Evolutionary conservation across 2,888 invertebrate genomes (phyloP).

Genomic region (Onchidella celtica): DNA sequence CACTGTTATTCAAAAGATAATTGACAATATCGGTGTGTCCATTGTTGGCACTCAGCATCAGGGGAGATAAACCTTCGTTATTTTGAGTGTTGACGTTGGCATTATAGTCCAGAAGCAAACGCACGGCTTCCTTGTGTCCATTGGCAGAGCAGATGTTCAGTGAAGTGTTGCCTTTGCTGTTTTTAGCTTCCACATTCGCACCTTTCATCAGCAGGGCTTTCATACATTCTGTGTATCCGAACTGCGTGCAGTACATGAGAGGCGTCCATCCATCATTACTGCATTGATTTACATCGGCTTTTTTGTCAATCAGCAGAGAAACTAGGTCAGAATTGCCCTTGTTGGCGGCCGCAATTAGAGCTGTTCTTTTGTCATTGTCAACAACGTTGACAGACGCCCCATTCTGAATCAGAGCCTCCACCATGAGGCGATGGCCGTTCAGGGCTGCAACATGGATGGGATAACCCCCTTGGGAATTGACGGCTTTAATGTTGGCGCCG

Average conservation of each 20-base stretch:
- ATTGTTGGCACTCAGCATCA: conserved; percentile 6
- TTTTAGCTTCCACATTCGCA: conserved; percentile 4
- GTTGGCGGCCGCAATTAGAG: conserved; percentile 16
- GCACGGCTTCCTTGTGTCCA: background rate
- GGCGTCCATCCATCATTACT: background rate
- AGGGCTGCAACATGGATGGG: conserved; percentile 33
- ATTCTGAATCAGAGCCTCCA: background rate
- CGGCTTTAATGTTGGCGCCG: background rate
- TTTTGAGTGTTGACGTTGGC: conserved; percentile 14
- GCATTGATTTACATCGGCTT: conserved; percentile 2
- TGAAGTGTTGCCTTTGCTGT: conserved; percentile 23
- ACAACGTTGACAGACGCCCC: background rate
- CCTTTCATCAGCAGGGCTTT: conserved; percentile 7
- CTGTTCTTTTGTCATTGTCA: conserved; percentile 24
- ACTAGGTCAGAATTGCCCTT: conserved; percentile 1
- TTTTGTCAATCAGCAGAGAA: conserved; percentile 5
- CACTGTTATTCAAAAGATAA: background rate
- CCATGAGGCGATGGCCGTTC: conserved; percentile 19
- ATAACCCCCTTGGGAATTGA: background rate
- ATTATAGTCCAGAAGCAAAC: conserved; percentile 1
- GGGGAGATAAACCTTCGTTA: background rate
- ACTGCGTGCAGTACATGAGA: conserved; percentile 27
- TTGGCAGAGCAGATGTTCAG: conserved; percentile 19
- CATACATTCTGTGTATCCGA: conserved; percentile 26
- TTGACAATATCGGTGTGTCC: conserved; percentile 17